phyloP scores from a whole-genome alignment of 1,140 invertebrate genomes.

The Cydia pomonella region DNA sequence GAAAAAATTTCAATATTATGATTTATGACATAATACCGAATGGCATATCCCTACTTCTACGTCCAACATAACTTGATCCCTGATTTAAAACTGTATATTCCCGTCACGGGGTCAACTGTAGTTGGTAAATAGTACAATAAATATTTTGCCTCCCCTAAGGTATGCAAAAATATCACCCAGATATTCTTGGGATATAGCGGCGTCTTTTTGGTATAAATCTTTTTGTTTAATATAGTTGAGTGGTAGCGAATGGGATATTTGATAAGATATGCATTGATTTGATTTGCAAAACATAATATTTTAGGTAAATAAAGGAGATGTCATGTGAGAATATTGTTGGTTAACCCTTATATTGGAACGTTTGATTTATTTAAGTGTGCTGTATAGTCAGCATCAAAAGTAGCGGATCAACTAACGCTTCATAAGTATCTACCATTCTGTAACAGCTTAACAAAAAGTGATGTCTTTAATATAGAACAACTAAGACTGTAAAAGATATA shows the following conservation, averaged over 20 bases:
- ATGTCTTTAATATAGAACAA: too few relatives aligned
- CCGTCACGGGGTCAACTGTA: slow-evolving; percentile 35
- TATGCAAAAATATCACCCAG: slow-evolving; percentile 63
- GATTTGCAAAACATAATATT: neutral
- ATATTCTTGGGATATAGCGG: slow-evolving; percentile 49
- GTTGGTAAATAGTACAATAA: slow-evolving; percentile 42
- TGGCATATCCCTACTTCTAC: slow-evolving; percentile 37
- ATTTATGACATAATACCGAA: slow-evolving; percentile 56
- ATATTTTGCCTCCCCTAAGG: slow-evolving; percentile 52
- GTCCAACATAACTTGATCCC: slow-evolving; percentile 37
- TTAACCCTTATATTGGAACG: neutral
- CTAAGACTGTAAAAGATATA: too few relatives aligned
- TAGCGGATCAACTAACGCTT: too few relatives aligned
- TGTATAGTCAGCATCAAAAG: too few relatives aligned
- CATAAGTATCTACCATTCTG: too few relatives aligned
- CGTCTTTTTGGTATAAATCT: slow-evolving; percentile 63
- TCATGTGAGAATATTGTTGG: neutral
- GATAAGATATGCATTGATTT: slow-evolving; percentile 30
- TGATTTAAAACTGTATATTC: neutral
- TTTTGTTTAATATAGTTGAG: slow-evolving; percentile 60
- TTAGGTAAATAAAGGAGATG: neutral
- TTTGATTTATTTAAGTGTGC: neutral
- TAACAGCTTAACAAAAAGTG: too few relatives aligned
- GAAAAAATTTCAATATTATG: slow-evolving; percentile 66
- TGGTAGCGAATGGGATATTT: slow-evolving; percentile 44